Evolutionary conservation across 37 sponge, comb jelly and placozoan species (phyloP).

Genomic region (Halisarca cf. caerulea): DNA sequence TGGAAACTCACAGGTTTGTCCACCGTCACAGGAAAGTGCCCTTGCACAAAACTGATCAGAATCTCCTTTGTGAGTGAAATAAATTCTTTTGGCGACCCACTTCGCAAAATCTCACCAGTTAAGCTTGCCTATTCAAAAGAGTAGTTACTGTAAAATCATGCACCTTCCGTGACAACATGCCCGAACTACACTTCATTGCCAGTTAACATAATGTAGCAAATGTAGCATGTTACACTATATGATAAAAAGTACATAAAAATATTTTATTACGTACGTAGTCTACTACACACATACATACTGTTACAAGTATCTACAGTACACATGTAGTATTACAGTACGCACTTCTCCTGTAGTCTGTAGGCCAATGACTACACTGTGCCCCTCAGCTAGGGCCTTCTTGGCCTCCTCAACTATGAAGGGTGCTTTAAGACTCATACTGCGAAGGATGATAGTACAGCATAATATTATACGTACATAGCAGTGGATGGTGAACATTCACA

Average conservation of each 20-base stretch:
- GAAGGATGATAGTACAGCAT: no score
- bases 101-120: slow-evolving; percentile 22
- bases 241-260: no score
- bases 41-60: slow-evolving; percentile 39
- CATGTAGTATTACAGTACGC: no score
- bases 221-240: no score
- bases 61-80: slow-evolving; percentile 62
- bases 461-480: no score
- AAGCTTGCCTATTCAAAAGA: slow-evolving; percentile 69
- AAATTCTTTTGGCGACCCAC: slow-evolving; percentile 21
- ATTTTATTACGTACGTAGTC: no score
- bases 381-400: slow-evolving; percentile 38
- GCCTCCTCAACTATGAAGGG: slow-evolving; percentile 51
- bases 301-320: no score
- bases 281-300: neutral
- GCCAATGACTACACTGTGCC: slow-evolving; percentile 57
- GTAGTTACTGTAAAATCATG: no score
- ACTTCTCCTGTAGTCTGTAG: slow-evolving; percentile 74
- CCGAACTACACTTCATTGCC: no score
- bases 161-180: no score
- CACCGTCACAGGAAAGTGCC: slow-evolving; percentile 44
- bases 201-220: no score
- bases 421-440: slow-evolving; percentile 62
- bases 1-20: slow-evolving; percentile 32
- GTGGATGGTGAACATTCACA: no score